Base-by-base conservation (phyloP, 2,113 vertebrate genomes). In the Notiomystis cincta region DNA sequence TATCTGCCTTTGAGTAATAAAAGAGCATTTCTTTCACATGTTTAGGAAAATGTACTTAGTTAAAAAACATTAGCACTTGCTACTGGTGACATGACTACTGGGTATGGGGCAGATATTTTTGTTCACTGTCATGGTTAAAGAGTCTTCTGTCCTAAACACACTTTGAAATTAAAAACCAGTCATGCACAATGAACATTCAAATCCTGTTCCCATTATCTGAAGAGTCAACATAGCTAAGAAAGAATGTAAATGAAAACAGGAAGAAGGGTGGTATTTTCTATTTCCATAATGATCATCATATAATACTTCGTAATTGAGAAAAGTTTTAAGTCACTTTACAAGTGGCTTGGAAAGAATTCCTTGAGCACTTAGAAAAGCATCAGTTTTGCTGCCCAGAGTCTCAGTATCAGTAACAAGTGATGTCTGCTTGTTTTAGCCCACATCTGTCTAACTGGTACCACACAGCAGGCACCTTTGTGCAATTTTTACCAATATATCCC, bases 381-480 rank as follows among this genome's bases (percentile, higher is more conserved):
- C 38, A n/a, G 27, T 54, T 92, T 64, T 89, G 38, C 61, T 86
- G 45, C 11, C 44, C 33, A 33, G 35, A 1, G 1, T 11, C 30
- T 66, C 30, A 38, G n/a, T 44, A 15, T 11, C 33, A 67, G n/a
- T n/a, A 76, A 30, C 19, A 22, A n/a, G 22, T 58, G 30, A 42
- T 3, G 9, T 28, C 50, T 81, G n/a, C 45, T 91, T 45, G 28
- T 61, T 65, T 77, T 28, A 87, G 25, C 44, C n/a, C 45, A 18
- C 11, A 33, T 51, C 53, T 79, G 20, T 30, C 48, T 47, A 42
- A 47, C 4, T 38, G n/a, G 23, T 45, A 24, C 10, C 35, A 54
- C 2, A 15, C 31, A 62, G 66, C 0, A 0, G 48, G 28, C 35
- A 67, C 35, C 20, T 75, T 6, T 33, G 15, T 15, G 23, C 42